A percentile compares a stretch with the other conserved stretches of the same genome.
Evolutionary conservation across 2,888 invertebrate species (phyloP).

Genomic region (Ichneumon xanthorius): DNA sequence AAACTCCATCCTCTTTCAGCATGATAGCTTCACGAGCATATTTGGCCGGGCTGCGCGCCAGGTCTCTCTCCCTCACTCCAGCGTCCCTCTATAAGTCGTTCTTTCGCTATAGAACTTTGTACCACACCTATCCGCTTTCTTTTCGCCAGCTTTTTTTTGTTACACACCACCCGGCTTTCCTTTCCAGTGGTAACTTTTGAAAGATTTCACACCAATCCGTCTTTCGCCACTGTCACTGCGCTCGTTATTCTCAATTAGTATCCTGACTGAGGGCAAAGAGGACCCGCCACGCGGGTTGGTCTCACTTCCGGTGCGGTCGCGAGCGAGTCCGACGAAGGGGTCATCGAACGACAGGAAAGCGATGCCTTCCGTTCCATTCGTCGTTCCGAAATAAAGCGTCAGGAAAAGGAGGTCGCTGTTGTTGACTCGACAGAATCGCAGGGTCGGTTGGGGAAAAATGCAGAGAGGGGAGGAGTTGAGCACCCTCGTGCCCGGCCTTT

Average conservation of each 20-base stretch:
- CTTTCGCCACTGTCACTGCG: background rate
- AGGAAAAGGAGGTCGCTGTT: constrained; percentile 9
- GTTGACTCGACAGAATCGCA: constrained; percentile 29
- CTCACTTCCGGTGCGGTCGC: background rate
- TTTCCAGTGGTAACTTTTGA: background rate
- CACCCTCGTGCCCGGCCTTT: background rate
- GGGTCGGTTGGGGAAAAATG: background rate
- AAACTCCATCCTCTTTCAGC: constrained; percentile 60
- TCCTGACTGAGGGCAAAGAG: background rate
- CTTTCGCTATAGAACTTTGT: constrained; percentile 15
- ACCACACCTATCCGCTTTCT: constrained; percentile 9
- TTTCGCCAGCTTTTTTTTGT: constrained; percentile 15
- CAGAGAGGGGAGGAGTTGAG: background rate
- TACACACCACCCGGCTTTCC: background rate
- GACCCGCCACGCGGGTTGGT: background rate
- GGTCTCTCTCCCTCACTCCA: constrained; percentile 37
- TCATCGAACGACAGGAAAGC: background rate
- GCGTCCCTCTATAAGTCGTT: constrained; percentile 18
- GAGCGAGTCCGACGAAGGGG: background rate
- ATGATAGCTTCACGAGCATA: constrained; percentile 34
- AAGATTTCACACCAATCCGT: constrained; percentile 3
- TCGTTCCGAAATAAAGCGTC: background rate
- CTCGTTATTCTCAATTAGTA: background rate
- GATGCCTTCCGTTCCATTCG: background rate
- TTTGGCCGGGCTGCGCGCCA: constrained; percentile 31